phyloP scores from a whole-genome alignment of 1,140 invertebrate genomes.

The Sycophila sp. region DNA sequence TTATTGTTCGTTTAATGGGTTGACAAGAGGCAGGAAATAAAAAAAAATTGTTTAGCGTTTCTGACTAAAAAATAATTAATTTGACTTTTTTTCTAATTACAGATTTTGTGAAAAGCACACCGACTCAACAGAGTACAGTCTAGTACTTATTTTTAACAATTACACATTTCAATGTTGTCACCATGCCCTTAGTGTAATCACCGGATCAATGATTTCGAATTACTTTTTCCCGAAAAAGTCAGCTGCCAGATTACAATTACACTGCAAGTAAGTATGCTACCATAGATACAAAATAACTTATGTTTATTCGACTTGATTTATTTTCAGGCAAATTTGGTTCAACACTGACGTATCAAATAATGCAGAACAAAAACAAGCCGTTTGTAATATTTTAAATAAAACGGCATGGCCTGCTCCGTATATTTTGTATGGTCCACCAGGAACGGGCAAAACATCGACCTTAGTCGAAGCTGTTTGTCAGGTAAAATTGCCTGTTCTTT shows the following conservation, averaged over 20 bases:
- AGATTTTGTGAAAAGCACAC: not conserved
- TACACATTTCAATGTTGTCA: conserved; percentile 4
- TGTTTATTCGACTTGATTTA: too few relatives aligned
- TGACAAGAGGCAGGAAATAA: not conserved
- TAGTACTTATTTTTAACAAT: not conserved
- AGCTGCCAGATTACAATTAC: too few relatives aligned
- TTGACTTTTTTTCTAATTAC: not conserved
- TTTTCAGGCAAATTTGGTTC: conserved; percentile 68
- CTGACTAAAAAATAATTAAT: too few relatives aligned
- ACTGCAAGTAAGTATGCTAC: too few relatives aligned
- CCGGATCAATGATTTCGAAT: not conserved
- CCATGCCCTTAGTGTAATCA: not conserved
- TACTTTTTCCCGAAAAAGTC: not conserved
- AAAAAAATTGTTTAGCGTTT: too few relatives aligned
- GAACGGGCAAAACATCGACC: conserved; percentile 83
- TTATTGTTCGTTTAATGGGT: too few relatives aligned
- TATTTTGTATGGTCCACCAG: conserved; percentile 82
- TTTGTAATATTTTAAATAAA: conserved; percentile 71
- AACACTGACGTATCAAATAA: conserved; percentile 74
- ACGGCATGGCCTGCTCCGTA: conserved; percentile 75
- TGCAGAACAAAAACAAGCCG: conserved; percentile 72
- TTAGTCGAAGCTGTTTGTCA: conserved; percentile 77
- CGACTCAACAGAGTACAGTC: not conserved
- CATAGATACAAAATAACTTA: not conserved
- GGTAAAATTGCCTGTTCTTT: conserved; percentile 47